Conservation (phyloP, 2,797 vertebrate genomes). For the Gambelia wislizenii region DNA sequence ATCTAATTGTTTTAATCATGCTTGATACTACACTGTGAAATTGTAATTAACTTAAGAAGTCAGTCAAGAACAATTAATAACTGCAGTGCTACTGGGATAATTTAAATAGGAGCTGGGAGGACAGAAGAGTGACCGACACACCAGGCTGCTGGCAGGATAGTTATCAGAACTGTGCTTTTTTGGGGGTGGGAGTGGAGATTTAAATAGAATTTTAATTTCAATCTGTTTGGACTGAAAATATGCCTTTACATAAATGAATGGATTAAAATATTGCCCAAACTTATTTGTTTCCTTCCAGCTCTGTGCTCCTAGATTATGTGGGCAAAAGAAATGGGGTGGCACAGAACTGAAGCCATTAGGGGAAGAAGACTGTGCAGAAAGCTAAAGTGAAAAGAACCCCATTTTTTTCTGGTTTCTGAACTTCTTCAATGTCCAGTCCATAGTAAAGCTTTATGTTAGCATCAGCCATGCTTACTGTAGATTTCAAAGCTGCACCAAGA, state of each 20-base stretch:
- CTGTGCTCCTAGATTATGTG: not conserved
- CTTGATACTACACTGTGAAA: conserved; percentile 72
- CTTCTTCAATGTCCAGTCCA: not conserved
- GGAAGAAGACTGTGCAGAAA: not conserved
- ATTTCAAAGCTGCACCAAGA: not conserved
- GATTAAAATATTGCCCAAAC: not conserved
- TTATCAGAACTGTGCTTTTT: not conserved
- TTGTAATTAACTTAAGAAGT: conserved; percentile 74
- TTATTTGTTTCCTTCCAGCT: not conserved
- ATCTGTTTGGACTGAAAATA: not conserved
- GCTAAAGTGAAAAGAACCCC: not conserved
- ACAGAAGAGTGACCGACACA: not conserved
- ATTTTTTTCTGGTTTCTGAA: not conserved
- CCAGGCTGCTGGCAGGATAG: conserved; percentile 3
- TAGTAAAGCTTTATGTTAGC: not conserved
- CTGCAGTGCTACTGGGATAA: conserved; percentile 46
- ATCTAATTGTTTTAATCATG: conserved; percentile 73
- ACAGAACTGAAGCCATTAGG: not conserved
- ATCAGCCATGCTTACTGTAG: not conserved
- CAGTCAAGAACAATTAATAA: conserved; percentile 72
- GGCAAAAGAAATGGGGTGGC: not conserved
- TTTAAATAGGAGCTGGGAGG: conserved; percentile 31
- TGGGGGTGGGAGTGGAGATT: not conserved
- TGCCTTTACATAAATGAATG: not conserved
- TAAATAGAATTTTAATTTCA: conserved; percentile 11